A percentile compares a stretch with the other conserved stretches of the same genome.
Conservation (phyloP, 2,113 vertebrate species). For the Saguinus imperator region DNA sequence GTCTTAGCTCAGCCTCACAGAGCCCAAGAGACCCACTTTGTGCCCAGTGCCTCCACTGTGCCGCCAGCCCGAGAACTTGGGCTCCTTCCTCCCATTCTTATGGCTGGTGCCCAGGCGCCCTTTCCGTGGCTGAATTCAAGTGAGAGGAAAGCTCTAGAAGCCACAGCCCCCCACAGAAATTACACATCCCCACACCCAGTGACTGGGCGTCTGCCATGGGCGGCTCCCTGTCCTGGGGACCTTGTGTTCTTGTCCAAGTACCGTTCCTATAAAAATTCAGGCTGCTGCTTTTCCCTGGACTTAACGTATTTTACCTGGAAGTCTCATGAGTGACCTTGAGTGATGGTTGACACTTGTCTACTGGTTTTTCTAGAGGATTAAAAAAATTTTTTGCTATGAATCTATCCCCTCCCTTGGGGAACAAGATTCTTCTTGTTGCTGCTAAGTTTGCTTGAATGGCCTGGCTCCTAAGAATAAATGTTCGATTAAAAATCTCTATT, state of each 20-base stretch:
- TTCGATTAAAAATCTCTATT: neutral
- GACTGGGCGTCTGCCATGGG: neutral
- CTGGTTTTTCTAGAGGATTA: neutral
- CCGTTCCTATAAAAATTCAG: constrained; percentile 27
- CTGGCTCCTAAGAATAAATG: constrained; percentile 58
- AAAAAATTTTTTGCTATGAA: neutral
- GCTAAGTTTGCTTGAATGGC: constrained; percentile 50
- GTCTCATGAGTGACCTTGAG: neutral
- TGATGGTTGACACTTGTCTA: neutral
- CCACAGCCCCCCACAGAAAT: neutral
- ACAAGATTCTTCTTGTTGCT: constrained; percentile 50
- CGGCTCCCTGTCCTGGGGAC: neutral
- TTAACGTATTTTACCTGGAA: neutral
- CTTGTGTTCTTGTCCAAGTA: neutral
- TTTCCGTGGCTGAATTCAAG: neutral
- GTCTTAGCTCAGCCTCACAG: neutral
- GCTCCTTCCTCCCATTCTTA: neutral
- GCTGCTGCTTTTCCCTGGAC: constrained; percentile 43
- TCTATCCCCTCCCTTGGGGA: neutral
- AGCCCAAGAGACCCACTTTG: constrained; percentile 70
- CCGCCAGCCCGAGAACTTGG: neutral
- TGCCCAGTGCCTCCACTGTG: neutral
- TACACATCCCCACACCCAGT: neutral
- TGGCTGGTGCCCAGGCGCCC: neutral
- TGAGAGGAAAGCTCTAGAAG: neutral